Conservation (phyloP, 2,888 invertebrate species). For the Cheilosia impressa region DNA sequence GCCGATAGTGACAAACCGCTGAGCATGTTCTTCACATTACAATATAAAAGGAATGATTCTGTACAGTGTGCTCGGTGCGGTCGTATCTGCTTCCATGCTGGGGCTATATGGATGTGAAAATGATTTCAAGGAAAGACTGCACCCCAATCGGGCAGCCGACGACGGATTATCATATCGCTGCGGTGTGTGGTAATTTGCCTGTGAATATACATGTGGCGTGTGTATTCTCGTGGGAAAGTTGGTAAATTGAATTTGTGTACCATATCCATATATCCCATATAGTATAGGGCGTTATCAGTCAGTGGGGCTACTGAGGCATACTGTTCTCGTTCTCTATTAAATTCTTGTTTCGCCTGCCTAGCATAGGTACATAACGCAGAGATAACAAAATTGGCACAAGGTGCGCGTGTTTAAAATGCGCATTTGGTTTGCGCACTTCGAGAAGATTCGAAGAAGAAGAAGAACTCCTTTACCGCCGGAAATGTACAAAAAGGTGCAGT, state of each 20-base stretch:
- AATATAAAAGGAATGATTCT: constrained; percentile 37
- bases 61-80: neutral
- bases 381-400: constrained; percentile 50
- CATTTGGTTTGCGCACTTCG: neutral
- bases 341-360: constrained; percentile 24
- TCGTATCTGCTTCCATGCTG: constrained; percentile 41
- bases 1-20: constrained; percentile 71
- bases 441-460: neutral
- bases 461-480: neutral
- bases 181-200: constrained; percentile 40
- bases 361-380: neutral
- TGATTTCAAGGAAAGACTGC: constrained; percentile 44
- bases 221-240: constrained; percentile 58
- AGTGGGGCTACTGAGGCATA: neutral
- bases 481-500: neutral
- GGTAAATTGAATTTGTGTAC: constrained; percentile 16
- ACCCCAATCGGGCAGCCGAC: constrained; percentile 37
- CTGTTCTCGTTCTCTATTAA: constrained; percentile 22
- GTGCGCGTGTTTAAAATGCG: constrained; percentile 6
- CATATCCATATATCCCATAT: neutral
- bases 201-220: neutral
- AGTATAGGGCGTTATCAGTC: constrained; percentile 39
- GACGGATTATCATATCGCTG: constrained; percentile 52
- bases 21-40: constrained; percentile 48
- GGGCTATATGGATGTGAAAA: constrained; percentile 60